Base-by-base conservation (phyloP, 2,888 invertebrate species). In the Pasiphila rectangulata region DNA sequence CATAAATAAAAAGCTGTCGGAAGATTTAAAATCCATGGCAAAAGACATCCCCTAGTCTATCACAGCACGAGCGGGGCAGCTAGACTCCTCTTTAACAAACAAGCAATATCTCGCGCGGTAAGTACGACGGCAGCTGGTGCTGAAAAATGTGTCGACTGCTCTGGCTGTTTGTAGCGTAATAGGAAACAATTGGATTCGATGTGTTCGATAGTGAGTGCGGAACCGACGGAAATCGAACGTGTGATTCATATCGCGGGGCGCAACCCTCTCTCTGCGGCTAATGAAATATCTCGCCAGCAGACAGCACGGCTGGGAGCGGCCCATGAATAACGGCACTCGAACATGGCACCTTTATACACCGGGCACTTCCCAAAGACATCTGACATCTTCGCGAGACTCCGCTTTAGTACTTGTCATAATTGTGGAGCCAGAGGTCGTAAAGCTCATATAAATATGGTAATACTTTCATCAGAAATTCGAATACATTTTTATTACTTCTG, bases 1-100 rank as follows among this genome's bases (percentile, higher is more conserved):
- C 51, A 55, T 55, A 38, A 46, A 49, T 51, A 51, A 46, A 51
- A 55, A 44, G 19, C 23, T 37, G 29, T 44, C 41, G 38, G 29
- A 46, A 34, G 44, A 37, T 25, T 48, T 46, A 32, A 50, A 47
- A 50, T 45, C 46, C 29, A 21, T 15, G 42, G 27, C 13, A n/a
- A 17, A 17, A 30, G 40, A 36, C 27, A 9, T 36, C 41, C 50
- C 45, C 27, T 40, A 12, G 20, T 15, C 19, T 35, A 16, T 3
- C 27, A 16, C 23, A 39, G 42, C 5, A 4, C 4, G 3, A 4
- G 2, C 1, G 10, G 2, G 5, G 6, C 38, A 34, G 48, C 38
- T 43, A 17, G 34, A 6, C 23, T 34, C 27, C 29, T 46, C 23
- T 19, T 10, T n/a, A n/a, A n/a, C n/a, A 7, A 21, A 4, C 21